Base-by-base conservation (phyloP, 2,797 vertebrate genomes). In the Iguana delicatissima region DNA sequence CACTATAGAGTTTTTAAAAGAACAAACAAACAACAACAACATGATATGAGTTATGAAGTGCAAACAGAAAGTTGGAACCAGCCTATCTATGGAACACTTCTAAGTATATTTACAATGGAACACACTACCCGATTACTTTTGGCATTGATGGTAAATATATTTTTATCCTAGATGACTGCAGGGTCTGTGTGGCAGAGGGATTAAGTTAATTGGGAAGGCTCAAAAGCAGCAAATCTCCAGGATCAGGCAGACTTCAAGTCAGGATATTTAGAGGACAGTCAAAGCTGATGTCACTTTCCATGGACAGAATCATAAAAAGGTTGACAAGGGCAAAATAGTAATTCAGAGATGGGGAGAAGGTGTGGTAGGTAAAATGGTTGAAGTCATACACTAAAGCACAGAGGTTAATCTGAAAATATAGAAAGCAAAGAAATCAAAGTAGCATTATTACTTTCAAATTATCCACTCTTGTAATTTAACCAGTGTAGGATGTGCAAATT, bases 201-300 rank as follows among this genome's bases (percentile, higher is more conserved):
- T 95, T 94, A 94, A 92, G 46, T 92, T 95, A 93, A 94, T 14
- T 94, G 84, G 16, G 74, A 38, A 92, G 72, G 92, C 72, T 94
- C 80, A 82, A 67, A 94, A 92, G 79, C 69, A 94, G 72, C 50
- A 96, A 96, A 96, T 93, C 91, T 96, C 91, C 79, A 89, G 42
- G 67, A 95, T 94, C 91, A 94, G 80, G 6, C 24, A 91, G 82
- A 92, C 92, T 85, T 94, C 72, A 89, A 93, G 74, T 35, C 86
- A 93, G 89, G 38, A 72, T 92, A 35, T 93, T 93, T 95, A 92
- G 86, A 93, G 88, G 74, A 90, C 74, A 88, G 72, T 22, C 10
- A 89, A 83, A 95, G 82, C 67, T 26, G 91, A 89, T 84, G 74
- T 88, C 88, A 93, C 86, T 93, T 13, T 64, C 42, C 84, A 86